Evolutionary conservation across 1,140 invertebrate genomes (phyloP).

Genomic region (Aleiodes sp.): DNA sequence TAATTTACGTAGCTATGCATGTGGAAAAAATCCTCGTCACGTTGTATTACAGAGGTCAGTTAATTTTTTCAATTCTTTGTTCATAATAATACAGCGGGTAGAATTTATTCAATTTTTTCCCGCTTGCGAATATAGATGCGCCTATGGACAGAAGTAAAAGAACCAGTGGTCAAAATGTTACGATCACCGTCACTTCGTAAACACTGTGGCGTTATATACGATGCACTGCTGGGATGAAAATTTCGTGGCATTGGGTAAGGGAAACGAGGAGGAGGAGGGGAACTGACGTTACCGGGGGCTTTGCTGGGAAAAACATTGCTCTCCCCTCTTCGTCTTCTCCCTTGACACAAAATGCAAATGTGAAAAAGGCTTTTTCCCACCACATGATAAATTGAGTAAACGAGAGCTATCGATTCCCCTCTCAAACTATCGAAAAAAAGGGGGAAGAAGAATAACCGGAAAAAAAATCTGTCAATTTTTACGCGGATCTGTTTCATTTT

Average conservation of each 20-base stretch:
- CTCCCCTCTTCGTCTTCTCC: constrained; percentile 10
- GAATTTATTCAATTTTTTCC: too few relatives aligned
- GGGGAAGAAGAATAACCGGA: too few relatives aligned
- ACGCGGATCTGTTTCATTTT: not conserved
- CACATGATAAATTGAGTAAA: constrained; percentile 16
- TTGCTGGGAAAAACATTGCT: constrained; percentile 9
- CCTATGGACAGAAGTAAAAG: not conserved
- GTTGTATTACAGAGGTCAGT: too few relatives aligned
- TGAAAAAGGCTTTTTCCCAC: constrained; percentile 45
- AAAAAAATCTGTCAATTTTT: constrained; percentile 9
- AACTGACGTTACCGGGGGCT: not conserved
- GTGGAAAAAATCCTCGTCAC: too few relatives aligned
- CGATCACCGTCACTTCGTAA: constrained; percentile 12
- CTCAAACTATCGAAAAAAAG: not conserved
- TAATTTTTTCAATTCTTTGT: too few relatives aligned
- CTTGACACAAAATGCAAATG: constrained; percentile 48
- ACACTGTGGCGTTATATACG: constrained; percentile 1
- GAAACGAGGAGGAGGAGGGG: not conserved
- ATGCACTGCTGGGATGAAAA: not conserved
- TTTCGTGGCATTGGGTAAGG: not conserved
- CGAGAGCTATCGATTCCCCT: not conserved
- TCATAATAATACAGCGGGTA: too few relatives aligned
- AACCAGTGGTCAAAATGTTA: not conserved
- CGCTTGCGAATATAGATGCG: not conserved
- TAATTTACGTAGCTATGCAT: too few relatives aligned